Evolutionary conservation across 2,888 invertebrate genomes (phyloP).

Genomic region (Cinara cedri): DNA sequence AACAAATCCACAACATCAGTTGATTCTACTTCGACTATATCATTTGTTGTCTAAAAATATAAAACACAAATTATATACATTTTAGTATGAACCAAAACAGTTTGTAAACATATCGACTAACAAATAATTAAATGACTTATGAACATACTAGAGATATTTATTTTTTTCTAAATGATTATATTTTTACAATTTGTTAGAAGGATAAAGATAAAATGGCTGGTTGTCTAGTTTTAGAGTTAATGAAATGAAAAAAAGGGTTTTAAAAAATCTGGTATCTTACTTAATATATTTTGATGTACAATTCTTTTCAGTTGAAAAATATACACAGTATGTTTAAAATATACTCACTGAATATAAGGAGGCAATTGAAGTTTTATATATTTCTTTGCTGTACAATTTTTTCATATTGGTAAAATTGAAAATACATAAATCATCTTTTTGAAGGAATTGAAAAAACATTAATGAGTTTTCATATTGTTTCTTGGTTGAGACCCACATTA

Average conservation of each 20-base stretch:
- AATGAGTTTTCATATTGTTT: not conserved
- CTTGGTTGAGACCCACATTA: constrained; percentile 31
- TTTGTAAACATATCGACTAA: not conserved
- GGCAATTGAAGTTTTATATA: constrained; percentile 7
- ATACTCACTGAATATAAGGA: constrained; percentile 18
- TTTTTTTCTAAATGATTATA: not conserved
- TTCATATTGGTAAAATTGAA: constrained; percentile 32
- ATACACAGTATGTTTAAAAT: not conserved
- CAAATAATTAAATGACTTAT: not conserved
- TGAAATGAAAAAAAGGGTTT: not conserved
- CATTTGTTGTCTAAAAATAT: not conserved
- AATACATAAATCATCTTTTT: constrained; percentile 1
- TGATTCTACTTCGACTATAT: constrained; percentile 36
- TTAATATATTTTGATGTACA: not conserved
- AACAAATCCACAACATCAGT: not conserved
- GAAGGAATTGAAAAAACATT: constrained; percentile 27
- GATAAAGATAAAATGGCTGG: not conserved
- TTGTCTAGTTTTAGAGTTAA: not conserved
- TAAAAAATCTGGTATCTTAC: not conserved
- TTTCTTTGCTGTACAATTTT: not conserved
- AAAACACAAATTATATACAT: not conserved
- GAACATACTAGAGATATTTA: not conserved
- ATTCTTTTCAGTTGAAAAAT: not conserved
- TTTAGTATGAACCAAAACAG: not conserved
- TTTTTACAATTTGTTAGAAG: not conserved